These are phyloP conservation scores for Drosophila sp. DNA, from an alignment of 1,140 invertebrate species.

Conservation along the genomic window DNA sequence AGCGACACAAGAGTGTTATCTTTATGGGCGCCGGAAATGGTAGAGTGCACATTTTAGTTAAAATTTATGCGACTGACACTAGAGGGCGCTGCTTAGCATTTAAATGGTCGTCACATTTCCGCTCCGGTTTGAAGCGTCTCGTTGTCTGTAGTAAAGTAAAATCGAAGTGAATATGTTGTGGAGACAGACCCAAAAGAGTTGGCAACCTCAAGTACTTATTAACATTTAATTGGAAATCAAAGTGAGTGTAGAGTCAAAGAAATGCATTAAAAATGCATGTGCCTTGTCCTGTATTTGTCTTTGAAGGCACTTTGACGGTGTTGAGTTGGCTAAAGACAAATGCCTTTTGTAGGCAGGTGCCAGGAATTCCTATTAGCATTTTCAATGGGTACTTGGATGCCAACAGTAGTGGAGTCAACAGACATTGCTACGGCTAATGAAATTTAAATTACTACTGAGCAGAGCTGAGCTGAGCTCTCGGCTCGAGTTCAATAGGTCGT, in stretches of 20 bases:
- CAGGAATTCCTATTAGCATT: conserved; percentile 57
- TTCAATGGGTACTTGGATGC: conserved; percentile 32
- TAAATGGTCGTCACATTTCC: conserved; percentile 75
- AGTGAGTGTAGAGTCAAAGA: conserved; percentile 31
- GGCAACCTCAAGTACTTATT: conserved; percentile 49
- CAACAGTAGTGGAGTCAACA: conserved; percentile 24
- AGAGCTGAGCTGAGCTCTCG: conserved; percentile 27
- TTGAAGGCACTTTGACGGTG: conserved; percentile 34
- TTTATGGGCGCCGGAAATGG: conserved; percentile 71
- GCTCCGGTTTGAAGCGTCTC: conserved; percentile 46
- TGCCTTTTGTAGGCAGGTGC: conserved; percentile 60
- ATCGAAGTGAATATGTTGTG: conserved; percentile 9
- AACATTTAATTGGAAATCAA: conserved; percentile 81
- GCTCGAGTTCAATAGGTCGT: conserved; percentile 66
- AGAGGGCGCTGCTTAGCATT: conserved; percentile 73
- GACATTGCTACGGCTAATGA: conserved; percentile 48
- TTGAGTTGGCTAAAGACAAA: conserved; percentile 48
- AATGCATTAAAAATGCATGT: conserved; percentile 60
- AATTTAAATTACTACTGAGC: conserved; percentile 56
- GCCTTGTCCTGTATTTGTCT: conserved; percentile 34
- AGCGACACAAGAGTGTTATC: conserved; percentile 53
- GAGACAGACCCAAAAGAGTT: conserved; percentile 66
- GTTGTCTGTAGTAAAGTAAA: conserved; percentile 38
- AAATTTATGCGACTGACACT: conserved; percentile 72
- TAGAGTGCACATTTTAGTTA: conserved; percentile 67